Base-by-base conservation (phyloP, 1,140 invertebrate species). In the Ceratoteleas bidentatus region DNA sequence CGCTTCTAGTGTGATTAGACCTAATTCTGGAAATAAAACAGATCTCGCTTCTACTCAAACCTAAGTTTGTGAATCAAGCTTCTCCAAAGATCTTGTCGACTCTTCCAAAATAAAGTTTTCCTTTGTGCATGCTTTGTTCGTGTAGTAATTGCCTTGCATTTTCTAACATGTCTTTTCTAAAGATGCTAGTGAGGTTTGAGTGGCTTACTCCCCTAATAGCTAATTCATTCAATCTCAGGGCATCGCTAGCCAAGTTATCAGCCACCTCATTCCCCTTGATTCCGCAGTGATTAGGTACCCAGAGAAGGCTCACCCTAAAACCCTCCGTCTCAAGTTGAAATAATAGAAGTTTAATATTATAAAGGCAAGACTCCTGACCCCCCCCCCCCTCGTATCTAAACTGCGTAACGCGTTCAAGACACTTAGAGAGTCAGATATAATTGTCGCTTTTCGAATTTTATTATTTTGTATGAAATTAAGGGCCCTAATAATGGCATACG, bases 11-110 rank as follows among this genome's bases (percentile, higher is more conserved):
- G 15, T 62, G 60, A 13, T 15, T 15, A 10, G 60, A 49, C 36
- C 60, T 62, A 0, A 62, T 49, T 13, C 60, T 49, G 10, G 43
- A 49, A 24, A 62, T 62, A 33, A 62, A 62, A 13, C 43, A 49
- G 14, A 62, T 62, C 0, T 49, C 6, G n/a, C 45, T 24, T 11
- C 57, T 60, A 32, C 16, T 60, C 11, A 62, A 6, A 13, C 36
- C 14, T 11, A 8, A 33, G 33, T 62, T 50, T 24, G 34, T 3
- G 15, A 62, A 62, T 45, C 60, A 62, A 1, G 16, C 9, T 13
- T 34, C 38, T 4, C 50, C 14, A 8, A 47, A 8, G 34, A 62
- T 8, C 50, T 13, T 50, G 10, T 34, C 33, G 4, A 38, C 24
- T 16, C 40, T 34, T 7, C 36, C 16, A 40, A 64, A 64, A 24